These are phyloP conservation scores for Saimiri boliviensis DNA, from an alignment of 2,113 vertebrate species.

Conservation along the genomic window DNA sequence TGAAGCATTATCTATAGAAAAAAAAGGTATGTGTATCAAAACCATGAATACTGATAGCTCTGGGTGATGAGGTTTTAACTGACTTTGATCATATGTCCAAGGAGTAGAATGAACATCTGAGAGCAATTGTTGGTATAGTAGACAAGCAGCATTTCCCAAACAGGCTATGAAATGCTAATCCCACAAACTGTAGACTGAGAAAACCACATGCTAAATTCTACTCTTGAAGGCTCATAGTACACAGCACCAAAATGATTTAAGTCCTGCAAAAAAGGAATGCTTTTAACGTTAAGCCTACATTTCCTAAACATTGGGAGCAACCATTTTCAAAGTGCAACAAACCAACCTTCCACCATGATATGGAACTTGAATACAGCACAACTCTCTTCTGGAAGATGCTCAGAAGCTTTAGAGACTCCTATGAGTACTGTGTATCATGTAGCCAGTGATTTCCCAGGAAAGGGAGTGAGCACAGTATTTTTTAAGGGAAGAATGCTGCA, in stretches of 20 bases:
- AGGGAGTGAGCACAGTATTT: neutral
- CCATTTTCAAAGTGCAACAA: neutral
- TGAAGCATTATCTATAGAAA: neutral
- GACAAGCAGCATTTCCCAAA: neutral
- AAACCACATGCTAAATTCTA: neutral
- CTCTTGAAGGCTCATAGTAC: neutral
- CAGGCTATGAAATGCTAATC: too few species aligned
- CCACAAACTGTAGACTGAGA: neutral
- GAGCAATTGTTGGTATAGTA: neutral
- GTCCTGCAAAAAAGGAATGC: neutral
- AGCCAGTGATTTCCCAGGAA: neutral
- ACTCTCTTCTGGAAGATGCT: neutral
- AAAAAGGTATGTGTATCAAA: neutral
- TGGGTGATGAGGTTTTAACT: neutral
- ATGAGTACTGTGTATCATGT: neutral
- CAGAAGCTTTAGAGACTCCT: neutral
- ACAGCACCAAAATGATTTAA: neutral
- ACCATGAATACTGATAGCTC: neutral
- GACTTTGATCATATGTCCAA: neutral
- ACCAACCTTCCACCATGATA: neutral
- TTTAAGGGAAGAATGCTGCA: neutral
- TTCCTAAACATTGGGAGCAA: neutral
- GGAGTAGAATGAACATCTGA: neutral
- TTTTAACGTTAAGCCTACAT: neutral
- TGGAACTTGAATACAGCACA: neutral